phyloP scores from a whole-genome alignment of 2,113 vertebrate genomes.

The Rhineura floridana region DNA sequence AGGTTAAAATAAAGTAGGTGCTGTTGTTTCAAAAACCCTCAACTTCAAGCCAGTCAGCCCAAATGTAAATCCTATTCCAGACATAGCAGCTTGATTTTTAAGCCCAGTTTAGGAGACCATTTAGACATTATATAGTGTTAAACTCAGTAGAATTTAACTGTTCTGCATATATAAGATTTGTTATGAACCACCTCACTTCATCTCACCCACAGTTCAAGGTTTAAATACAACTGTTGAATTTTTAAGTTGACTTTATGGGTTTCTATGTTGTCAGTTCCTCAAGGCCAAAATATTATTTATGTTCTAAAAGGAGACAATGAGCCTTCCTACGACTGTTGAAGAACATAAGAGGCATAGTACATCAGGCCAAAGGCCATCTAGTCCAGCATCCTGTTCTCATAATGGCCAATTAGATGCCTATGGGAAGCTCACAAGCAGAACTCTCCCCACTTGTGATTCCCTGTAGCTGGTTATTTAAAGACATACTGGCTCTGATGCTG shows the following conservation, averaged over 20 bases:
- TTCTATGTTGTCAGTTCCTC: conserved; percentile 41
- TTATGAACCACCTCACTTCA: not conserved
- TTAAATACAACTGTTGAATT: conserved; percentile 12
- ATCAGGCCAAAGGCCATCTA: too few relatives aligned
- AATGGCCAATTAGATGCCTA: too few relatives aligned
- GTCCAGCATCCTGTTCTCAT: too few relatives aligned
- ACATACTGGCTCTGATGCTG: too few relatives aligned
- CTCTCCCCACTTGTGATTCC: too few relatives aligned
- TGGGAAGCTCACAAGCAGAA: too few relatives aligned
- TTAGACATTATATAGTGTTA: not conserved
- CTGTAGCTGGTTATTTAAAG: too few relatives aligned
- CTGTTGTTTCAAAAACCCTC: not conserved
- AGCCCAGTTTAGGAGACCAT: not conserved
- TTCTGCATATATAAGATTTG: not conserved
- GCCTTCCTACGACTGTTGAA: too few relatives aligned
- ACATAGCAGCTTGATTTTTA: not conserved
- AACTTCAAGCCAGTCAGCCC: not conserved
- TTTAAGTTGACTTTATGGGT: conserved; percentile 19
- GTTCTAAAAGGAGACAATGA: too few relatives aligned
- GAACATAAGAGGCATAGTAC: too few relatives aligned
- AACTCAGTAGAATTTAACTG: not conserved
- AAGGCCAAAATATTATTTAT: conserved; percentile 29
- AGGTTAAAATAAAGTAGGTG: not conserved
- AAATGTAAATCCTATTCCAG: not conserved
- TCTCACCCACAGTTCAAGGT: not conserved